Conservation (phyloP, 2,888 invertebrate species). For the Lepidonotus clava region DNA sequence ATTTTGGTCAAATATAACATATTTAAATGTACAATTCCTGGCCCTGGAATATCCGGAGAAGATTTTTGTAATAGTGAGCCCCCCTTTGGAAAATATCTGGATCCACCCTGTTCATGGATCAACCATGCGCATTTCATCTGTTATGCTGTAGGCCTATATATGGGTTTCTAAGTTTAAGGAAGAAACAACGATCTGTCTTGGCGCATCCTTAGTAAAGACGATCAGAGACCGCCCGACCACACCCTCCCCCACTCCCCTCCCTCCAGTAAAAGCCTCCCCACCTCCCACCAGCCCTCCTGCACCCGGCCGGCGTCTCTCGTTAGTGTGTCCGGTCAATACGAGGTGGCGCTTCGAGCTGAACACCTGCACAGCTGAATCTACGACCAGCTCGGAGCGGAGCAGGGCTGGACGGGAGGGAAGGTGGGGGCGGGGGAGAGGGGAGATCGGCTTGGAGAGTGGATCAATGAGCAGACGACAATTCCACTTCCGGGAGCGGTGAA, state of each 20-base stretch:
- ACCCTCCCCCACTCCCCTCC: not conserved
- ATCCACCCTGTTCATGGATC: not conserved
- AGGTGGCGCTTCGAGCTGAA: constrained; percentile 35
- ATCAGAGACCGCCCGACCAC: not conserved
- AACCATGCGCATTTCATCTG: not conserved
- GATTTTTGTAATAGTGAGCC: not conserved
- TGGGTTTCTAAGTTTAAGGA: too few species aligned
- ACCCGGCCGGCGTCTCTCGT: not conserved
- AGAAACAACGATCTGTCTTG: too few species aligned
- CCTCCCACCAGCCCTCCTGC: not conserved
- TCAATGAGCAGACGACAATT: not conserved
- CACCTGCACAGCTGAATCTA: constrained; percentile 50
- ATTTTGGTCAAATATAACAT: too few species aligned
- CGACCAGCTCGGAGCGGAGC: not conserved
- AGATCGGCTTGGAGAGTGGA: not conserved
- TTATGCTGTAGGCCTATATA: too few species aligned
- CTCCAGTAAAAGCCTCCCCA: not conserved
- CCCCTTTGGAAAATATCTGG: not conserved
- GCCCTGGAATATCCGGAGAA: too few species aligned
- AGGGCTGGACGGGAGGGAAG: not conserved
- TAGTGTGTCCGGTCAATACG: constrained; percentile 48
- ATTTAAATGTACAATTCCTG: too few species aligned
- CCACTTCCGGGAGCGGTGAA: not conserved
- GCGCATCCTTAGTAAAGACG: too few species aligned
- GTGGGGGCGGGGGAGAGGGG: not conserved